Percentiles rank a stretch among this genome's conserved stretches.
Evolutionary conservation across 2,113 vertebrate species (phyloP).

Genomic region (Casuarius casuarius): DNA sequence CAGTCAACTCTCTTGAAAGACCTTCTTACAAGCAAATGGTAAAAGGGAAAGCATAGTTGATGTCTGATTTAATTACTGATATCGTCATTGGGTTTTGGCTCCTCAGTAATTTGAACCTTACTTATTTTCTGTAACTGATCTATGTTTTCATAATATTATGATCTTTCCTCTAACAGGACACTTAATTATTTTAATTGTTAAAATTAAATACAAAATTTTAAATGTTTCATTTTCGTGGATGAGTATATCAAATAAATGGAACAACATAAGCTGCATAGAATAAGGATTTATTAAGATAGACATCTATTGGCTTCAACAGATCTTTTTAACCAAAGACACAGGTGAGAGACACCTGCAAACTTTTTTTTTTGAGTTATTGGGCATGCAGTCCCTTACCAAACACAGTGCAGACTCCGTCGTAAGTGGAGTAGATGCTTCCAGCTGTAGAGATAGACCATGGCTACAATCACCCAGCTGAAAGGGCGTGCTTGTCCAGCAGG

Average conservation of each 20-base stretch:
- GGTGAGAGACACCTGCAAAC: too few species aligned
- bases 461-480: not conserved
- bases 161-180: not conserved
- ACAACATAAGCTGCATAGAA: not conserved
- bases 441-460: rapidly evolving
- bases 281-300: not conserved
- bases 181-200: not conserved
- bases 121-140: not conserved
- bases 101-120: not conserved
- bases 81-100: not conserved
- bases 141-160: not conserved
- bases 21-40: not conserved
- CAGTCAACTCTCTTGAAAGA: not conserved
- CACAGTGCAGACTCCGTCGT: not conserved
- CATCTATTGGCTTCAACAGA: not conserved
- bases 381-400: not conserved
- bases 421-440: not conserved
- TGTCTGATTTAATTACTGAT: not conserved
- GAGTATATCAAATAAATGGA: not conserved
- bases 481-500: not conserved
- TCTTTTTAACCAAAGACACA: not conserved
- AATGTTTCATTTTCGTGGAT: not conserved
- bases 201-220: not conserved
- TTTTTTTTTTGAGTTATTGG: not conserved
- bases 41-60: not conserved